Evolutionary conservation across 1,140 invertebrate genomes (phyloP).

Genomic region (Cydia fagiglandana): DNA sequence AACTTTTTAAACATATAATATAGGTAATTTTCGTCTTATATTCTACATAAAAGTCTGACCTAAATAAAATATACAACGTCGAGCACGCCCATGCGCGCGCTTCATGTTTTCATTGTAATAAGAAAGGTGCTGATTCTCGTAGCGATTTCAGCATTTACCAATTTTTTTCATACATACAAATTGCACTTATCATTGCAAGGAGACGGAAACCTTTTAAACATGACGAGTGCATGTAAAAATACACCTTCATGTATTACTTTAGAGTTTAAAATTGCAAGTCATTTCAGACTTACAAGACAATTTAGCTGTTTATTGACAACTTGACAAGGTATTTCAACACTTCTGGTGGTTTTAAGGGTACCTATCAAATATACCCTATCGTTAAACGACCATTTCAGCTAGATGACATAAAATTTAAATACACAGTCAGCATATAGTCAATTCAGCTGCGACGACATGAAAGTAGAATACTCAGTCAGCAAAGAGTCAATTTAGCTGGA

Average conservation of each 20-base stretch:
- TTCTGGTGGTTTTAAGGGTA: neutral
- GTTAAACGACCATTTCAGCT: too few species aligned
- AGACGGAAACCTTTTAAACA: slow-evolving; percentile 2
- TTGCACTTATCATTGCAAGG: slow-evolving; percentile 26
- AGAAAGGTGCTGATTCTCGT: neutral
- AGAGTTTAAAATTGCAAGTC: neutral
- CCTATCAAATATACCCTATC: too few species aligned
- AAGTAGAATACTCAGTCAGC: too few species aligned
- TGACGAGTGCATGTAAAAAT: slow-evolving; percentile 1
- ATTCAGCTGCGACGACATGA: too few species aligned
- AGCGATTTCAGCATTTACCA: neutral
- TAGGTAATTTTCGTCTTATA: slow-evolving; percentile 23
- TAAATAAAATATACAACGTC: slow-evolving; percentile 27
- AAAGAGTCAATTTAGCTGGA: too few species aligned
- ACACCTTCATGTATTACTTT: neutral
- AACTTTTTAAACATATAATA: slow-evolving; percentile 22
- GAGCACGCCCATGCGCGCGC: neutral
- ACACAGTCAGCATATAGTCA: too few species aligned
- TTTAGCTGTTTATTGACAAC: neutral
- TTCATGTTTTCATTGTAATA: neutral
- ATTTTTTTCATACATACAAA: slow-evolving; percentile 2
- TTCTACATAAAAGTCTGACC: slow-evolving; percentile 24
- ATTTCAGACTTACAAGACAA: neutral
- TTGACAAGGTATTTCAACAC: neutral
- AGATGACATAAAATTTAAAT: too few species aligned